Base-by-base conservation (phyloP, 2,888 invertebrate genomes). In the Catocala sponsa region DNA sequence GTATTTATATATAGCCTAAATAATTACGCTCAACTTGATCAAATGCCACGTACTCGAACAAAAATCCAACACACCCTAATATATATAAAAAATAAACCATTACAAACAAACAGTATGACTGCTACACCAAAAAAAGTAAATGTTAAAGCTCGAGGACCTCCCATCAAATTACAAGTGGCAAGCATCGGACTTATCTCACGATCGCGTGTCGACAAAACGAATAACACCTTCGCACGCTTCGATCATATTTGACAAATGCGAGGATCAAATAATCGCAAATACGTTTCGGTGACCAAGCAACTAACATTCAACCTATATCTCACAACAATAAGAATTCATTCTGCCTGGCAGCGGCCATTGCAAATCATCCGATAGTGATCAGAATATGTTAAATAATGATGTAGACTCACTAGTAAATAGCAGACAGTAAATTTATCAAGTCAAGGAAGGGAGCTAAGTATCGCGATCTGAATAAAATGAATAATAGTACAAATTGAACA, bases 151-250 rank as follows among this genome's bases (percentile, higher is more conserved):
- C 78, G 70, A 79, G 82, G 87, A 87, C 88, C 88, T 87, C 89
- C 88, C 88, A 87, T 88, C 87, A 86, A 87, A 90, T 90, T 84
- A 88, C 87, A 89, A 88, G 90, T 90, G 85, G 89, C 88, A 86
- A 86, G 84, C 85, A 76, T 76, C 69, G 71, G 79, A 85, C 83
- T 88, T 88, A 89, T 90, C 89, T 85, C 82, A 78, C 79, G 82
- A 89, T 91, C 88, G 89, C 87, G 86, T 90, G 90, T 90, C 89
- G 87, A 88, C 89, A 87, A 89, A 90, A 90, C 85, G 89, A 89
- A 88, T 84, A 89, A 88, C 89, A 88, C 85, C 84, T 87, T 87
- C 82, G 83, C 85, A 82, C 81, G 79, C 84, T 85, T 86, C 87
- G 82, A 88, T 90, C 88, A 88, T 87, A 86, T 87, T 88, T 89